These are phyloP conservation scores for Anthoscopus minutus DNA, from an alignment of 2,113 vertebrate genomes.

Conservation along the genomic window DNA sequence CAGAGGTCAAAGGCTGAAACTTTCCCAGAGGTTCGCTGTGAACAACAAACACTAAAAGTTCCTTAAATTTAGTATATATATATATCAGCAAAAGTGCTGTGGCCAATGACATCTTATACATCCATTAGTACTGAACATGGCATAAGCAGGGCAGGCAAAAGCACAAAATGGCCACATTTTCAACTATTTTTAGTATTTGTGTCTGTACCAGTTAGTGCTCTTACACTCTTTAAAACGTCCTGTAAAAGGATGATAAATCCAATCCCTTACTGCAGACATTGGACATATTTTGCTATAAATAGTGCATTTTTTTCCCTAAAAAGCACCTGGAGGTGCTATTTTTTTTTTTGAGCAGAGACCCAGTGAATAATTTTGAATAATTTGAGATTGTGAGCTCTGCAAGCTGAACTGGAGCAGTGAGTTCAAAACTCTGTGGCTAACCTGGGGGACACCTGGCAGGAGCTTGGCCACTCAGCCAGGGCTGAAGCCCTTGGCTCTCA, in stretches of 20 bases:
- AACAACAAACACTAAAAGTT: conserved; percentile 54
- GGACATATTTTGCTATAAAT: neutral
- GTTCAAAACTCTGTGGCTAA: neutral
- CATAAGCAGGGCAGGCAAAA: neutral
- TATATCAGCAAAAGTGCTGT: conserved; percentile 6
- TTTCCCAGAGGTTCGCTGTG: conserved; percentile 72
- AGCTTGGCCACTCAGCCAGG: neutral
- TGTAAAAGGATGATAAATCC: neutral
- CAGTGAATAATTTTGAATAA: neutral
- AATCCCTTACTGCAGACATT: neutral
- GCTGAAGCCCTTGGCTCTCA: neutral
- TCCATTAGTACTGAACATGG: neutral
- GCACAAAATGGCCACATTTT: neutral
- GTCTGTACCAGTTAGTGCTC: neutral
- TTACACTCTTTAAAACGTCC: neutral
- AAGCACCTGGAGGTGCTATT: neutral
- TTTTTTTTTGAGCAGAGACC: neutral
- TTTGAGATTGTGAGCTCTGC: neutral
- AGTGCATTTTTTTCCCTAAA: neutral
- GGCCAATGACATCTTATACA: neutral
- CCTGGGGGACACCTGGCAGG: neutral
- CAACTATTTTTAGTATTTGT: neutral
- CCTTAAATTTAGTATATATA: conserved; percentile 55
- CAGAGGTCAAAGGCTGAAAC: conserved; percentile 69
- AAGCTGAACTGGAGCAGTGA: neutral